Conservation (phyloP, 2,797 vertebrate genomes). For the Choloepus didactylus region DNA sequence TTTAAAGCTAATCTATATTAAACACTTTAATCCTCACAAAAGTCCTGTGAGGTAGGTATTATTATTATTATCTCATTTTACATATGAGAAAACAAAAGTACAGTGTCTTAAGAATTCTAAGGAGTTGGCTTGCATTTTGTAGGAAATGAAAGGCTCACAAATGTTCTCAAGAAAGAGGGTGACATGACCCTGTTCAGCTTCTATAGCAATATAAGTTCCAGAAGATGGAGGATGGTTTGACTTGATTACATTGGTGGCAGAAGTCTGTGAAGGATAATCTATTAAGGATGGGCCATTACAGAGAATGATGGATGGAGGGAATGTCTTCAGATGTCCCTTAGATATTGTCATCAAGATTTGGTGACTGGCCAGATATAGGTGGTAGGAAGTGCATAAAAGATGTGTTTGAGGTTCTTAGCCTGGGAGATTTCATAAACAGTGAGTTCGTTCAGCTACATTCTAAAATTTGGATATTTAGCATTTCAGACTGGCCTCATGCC, state of each 20-base stretch:
- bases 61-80: neutral
- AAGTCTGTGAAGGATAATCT: neutral
- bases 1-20: neutral
- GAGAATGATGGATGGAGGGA: neutral
- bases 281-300: neutral
- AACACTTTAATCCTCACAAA: neutral
- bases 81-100: neutral
- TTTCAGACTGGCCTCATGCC: neutral
- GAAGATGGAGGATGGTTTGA: neutral
- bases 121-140: neutral
- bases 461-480: constrained; percentile 59
- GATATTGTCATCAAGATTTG: neutral
- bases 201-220: neutral
- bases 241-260: neutral
- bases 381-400: neutral
- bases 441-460: constrained; percentile 33
- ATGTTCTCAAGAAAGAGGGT: neutral
- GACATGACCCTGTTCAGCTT: neutral
- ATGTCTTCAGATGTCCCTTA: neutral
- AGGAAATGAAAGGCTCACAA: neutral
- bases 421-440: neutral
- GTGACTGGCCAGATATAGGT: neutral
- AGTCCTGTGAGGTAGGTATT: neutral
- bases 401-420: neutral
- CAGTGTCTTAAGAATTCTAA: constrained; percentile 19